Percentiles rank a stretch among this genome's conserved stretches.
Evolutionary conservation across 2,797 vertebrate genomes (phyloP).

Genomic region (Manis pentadactyla): DNA sequence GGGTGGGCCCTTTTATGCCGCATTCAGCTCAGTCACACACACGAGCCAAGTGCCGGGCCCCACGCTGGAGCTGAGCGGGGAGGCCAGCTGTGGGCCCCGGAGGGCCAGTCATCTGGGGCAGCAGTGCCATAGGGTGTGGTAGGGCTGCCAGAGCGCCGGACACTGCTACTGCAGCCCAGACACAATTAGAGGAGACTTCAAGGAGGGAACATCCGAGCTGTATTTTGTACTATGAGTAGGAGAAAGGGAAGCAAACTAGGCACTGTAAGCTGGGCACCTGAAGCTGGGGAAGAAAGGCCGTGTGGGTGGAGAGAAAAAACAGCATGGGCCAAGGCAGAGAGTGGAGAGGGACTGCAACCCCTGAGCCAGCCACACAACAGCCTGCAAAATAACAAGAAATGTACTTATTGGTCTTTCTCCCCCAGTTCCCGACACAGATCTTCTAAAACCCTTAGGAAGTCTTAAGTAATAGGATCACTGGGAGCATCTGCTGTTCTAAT

Average conservation of each 20-base stretch:
- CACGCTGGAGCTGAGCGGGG: fast-evolving
- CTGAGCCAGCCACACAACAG: not conserved
- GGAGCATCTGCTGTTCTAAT: not conserved
- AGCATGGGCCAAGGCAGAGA: not conserved
- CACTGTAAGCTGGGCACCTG: not conserved
- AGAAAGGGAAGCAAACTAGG: not conserved
- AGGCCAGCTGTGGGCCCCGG: fast-evolving
- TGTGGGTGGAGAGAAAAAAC: not conserved
- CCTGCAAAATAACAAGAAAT: not conserved
- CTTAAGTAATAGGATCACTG: not conserved
- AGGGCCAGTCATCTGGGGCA: not conserved
- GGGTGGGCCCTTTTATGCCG: not conserved
- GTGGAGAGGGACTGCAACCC: not conserved
- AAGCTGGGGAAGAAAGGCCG: not conserved
- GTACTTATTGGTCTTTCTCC: too few species aligned
- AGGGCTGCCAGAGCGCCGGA: too few species aligned
- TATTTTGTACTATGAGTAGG: not conserved
- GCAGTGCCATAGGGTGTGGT: too few species aligned
- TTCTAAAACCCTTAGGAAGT: not conserved
- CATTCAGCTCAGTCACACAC: not conserved
- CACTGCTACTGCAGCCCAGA: too few species aligned
- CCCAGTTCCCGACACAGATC: not conserved
- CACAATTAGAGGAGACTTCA: not conserved
- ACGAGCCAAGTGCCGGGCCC: not conserved
- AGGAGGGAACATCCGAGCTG: not conserved